Conservation (phyloP, 2,888 invertebrate genomes). For the Leptopilina drosophilae region DNA sequence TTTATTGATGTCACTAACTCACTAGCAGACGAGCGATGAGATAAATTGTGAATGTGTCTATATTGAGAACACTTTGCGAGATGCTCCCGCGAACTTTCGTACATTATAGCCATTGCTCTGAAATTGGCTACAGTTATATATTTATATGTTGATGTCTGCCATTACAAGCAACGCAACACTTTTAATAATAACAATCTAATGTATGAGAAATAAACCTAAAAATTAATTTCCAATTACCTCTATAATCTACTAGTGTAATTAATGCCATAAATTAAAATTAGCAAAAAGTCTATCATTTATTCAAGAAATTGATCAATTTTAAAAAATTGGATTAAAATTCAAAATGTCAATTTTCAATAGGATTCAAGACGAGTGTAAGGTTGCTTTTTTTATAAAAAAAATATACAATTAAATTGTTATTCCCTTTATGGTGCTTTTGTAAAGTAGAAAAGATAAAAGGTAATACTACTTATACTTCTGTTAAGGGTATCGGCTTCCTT, state of each 20-base stretch:
- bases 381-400: not conserved
- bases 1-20: conserved; percentile 26
- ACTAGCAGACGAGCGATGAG: conserved; percentile 14
- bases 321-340: too few relatives aligned
- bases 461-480: not conserved
- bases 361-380: too few relatives aligned
- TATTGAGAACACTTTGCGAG: not conserved
- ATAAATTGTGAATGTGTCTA: not conserved
- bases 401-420: not conserved
- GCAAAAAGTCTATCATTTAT: too few relatives aligned
- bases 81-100: not conserved
- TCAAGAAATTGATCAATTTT: too few relatives aligned
- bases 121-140: not conserved
- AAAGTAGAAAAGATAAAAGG: conserved; percentile 1
- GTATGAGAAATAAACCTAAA: too few relatives aligned
- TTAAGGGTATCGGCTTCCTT: conserved; percentile 1
- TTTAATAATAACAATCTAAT: too few relatives aligned
- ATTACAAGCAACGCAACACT: too few relatives aligned
- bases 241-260: too few relatives aligned
- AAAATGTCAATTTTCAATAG: too few relatives aligned
- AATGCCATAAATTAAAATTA: too few relatives aligned
- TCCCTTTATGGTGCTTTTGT: not conserved
- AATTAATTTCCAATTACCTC: too few relatives aligned
- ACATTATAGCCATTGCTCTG: not conserved
- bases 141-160: too few relatives aligned